Base-by-base conservation (phyloP, 2,888 invertebrate species). In the Helleia helle region DNA sequence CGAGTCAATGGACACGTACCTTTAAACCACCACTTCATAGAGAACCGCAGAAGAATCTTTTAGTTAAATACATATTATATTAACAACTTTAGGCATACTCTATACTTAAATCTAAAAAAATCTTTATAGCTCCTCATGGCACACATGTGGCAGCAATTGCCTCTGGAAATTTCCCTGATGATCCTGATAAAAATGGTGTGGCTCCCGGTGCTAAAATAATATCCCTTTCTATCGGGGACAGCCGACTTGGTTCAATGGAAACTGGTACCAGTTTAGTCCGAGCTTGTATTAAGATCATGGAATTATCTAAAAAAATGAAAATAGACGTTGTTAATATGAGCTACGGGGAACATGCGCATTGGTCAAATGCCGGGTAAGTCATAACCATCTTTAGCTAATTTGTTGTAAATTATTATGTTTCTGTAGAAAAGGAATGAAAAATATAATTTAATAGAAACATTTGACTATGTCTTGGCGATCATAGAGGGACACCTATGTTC, bases 101-200 rank as follows among this genome's bases (percentile, higher is more conserved):
- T 2, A 24, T 2, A 24, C 7, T 18, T 18, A 18, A n/a, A 18
- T n/a, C n/a, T n/a, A n/a, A n/a, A n/a, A n/a, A n/a, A n/a, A n/a
- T 12, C 4, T 5, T 75, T 81, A 12, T 64, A 96, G 97, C 97
- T 7, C 91, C 94, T 38, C 99, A 99, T 73, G 99, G 98, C 15
- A 98, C 98, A 0, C 99, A 99, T 71, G 99, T 99, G 3, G 96
- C 98, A 0, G 94, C 96, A 5, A 99, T 99, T 55, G 95, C 98
- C 1, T 91, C 97, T 1, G 98, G 95, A 0, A 88, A 93, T 76
- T 96, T 95, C 74, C 92, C 94, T 0, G 91, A 93, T 14, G 89
- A 90, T 40, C 93, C 95, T 0, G 95, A 96, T 55, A 87, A 91
- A 49, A 96, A 97, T 75, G 99, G 99, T 1, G 89, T 98, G 0